These are phyloP conservation scores for Solea solea DNA, from an alignment of 2,113 vertebrate genomes.

Conservation along the genomic window DNA sequence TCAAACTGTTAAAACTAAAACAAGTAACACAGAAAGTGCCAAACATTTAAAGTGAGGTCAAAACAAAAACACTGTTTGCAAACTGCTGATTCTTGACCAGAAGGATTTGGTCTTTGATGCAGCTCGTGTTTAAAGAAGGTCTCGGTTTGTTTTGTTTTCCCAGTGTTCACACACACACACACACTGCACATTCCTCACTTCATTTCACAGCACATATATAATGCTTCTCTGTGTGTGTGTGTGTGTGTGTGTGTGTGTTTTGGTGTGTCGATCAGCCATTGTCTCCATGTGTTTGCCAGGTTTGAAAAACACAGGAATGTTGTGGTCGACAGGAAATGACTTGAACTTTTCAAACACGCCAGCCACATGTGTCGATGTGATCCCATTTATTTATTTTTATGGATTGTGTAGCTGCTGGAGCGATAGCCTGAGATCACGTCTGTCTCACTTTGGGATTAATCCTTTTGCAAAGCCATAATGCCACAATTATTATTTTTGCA, in stretches of 20 bases:
- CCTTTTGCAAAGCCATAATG: neutral
- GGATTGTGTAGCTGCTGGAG: neutral
- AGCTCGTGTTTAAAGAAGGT: slow-evolving; percentile 32
- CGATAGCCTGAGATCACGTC: neutral
- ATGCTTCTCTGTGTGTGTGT: slow-evolving; percentile 12
- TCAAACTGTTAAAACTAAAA: neutral
- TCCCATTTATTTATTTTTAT: neutral
- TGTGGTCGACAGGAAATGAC: slow-evolving; percentile 25
- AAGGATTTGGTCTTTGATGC: slow-evolving; percentile 9
- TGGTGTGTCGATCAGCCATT: neutral
- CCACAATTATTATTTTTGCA: neutral
- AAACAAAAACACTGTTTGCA: slow-evolving; percentile 4
- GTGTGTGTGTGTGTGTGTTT: slow-evolving; percentile 9
- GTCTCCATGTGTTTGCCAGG: slow-evolving; percentile 21
- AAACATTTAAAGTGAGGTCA: neutral
- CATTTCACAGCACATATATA: neutral
- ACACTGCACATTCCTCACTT: slow-evolving; percentile 13
- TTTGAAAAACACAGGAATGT: slow-evolving; percentile 39
- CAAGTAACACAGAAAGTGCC: neutral
- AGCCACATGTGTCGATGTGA: neutral
- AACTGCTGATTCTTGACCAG: slow-evolving; percentile 14
- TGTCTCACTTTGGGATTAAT: neutral
- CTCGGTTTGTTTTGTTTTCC: neutral
- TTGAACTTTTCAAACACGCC: slow-evolving; percentile 4
- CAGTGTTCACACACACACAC: neutral